Percentiles rank a stretch among this genome's conserved stretches.
Evolutionary conservation across 2,797 vertebrate genomes (phyloP).

Genomic region (Takifugu rubripes): DNA sequence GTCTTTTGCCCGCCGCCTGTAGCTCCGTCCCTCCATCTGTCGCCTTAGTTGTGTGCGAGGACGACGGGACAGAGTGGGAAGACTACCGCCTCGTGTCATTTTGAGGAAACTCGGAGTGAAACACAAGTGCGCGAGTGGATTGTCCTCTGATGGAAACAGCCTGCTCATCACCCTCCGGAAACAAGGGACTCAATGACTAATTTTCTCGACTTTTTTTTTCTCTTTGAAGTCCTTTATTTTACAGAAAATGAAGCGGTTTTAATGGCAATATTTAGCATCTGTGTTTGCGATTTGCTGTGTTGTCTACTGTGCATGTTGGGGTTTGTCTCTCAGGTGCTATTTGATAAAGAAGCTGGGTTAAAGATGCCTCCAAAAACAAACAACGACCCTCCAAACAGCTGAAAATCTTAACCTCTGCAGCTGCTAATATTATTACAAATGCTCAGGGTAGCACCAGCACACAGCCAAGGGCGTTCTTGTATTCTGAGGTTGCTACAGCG

Average conservation of each 20-base stretch:
- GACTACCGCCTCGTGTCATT: conserved; percentile 20
- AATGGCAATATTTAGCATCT: conserved; percentile 22
- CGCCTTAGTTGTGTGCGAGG: conserved; percentile 18
- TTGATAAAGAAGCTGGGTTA: conserved; percentile 55
- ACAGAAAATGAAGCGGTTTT: conserved; percentile 16
- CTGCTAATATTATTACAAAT: too few relatives aligned
- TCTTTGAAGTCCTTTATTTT: not conserved
- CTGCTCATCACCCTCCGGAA: conserved; percentile 47
- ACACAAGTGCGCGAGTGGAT: conserved; percentile 24
- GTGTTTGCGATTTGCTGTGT: conserved; percentile 5
- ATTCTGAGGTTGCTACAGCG: conserved; percentile 7
- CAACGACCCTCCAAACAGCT: conserved; percentile 39
- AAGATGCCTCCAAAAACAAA: conserved; percentile 25
- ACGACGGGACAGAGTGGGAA: conserved; percentile 14
- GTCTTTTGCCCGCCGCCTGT: conserved; percentile 1
- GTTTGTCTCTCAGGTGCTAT: conserved; percentile 46
- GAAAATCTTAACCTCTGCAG: not conserved
- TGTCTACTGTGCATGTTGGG: conserved; percentile 44
- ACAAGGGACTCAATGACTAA: conserved; percentile 49
- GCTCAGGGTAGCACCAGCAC: too few relatives aligned
- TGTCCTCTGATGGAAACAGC: conserved; percentile 33
- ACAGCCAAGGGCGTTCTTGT: too few relatives aligned
- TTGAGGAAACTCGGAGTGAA: conserved; percentile 27
- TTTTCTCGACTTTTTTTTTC: conserved; percentile 27
- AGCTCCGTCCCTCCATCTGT: conserved; percentile 22